Evolutionary conservation across 2,888 invertebrate genomes (phyloP).

Genomic region (Metacarcinus magister): DNA sequence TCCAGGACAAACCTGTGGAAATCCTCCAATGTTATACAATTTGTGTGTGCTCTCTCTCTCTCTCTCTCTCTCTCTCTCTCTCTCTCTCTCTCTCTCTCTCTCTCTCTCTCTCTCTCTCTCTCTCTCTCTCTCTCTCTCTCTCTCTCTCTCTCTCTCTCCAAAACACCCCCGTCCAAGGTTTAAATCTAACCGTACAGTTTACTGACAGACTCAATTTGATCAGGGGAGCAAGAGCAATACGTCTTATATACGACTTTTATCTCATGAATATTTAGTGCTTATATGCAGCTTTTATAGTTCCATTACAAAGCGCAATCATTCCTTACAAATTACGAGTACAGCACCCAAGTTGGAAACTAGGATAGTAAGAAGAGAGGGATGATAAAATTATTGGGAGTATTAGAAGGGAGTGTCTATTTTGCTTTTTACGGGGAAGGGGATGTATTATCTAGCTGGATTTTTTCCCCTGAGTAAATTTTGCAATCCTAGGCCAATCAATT

Average conservation of each 20-base stretch:
- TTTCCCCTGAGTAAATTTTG: neutral
- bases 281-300: neutral
- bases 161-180: no score
- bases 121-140: constrained; percentile 66
- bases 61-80: constrained; percentile 5
- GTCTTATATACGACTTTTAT: no score
- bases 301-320: neutral
- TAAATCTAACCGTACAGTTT: no score
- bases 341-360: neutral
- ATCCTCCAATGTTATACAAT: neutral
- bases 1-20: constrained; percentile 82
- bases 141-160: neutral
- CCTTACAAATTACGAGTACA: neutral
- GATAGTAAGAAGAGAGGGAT: neutral
- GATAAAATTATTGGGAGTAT: neutral
- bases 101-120: constrained; percentile 61
- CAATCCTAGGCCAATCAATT: neutral
- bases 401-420: no score
- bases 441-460: no score
- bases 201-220: neutral
- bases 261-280: no score
- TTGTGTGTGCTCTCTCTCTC: neutral
- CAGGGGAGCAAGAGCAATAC: no score
- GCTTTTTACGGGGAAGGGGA: neutral
- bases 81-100: constrained; percentile 61